Evolutionary conservation across 2,888 invertebrate species (phyloP).

Genomic region (Rhopalosiphum nymphaeae): DNA sequence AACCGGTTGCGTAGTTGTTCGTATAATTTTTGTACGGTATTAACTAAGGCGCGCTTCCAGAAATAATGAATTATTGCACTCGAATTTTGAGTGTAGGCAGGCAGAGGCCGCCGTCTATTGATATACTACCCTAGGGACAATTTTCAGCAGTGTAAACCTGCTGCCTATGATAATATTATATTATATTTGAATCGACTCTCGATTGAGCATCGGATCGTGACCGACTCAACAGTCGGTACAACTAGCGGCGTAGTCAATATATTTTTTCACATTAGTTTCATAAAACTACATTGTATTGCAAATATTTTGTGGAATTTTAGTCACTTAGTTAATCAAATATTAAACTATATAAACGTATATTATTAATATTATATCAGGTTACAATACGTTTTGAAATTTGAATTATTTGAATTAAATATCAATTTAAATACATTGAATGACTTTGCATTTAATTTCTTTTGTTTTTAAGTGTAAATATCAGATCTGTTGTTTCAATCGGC

Average conservation of each 20-base stretch:
- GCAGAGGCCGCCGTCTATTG: background rate
- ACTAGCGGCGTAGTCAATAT: background rate
- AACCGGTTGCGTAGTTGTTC: conserved; percentile 18
- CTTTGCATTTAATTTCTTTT: conserved; percentile 21
- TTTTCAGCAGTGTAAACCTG: background rate
- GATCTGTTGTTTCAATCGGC: conserved; percentile 15
- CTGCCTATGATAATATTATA: background rate
- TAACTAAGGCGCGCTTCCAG: background rate
- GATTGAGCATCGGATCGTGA: background rate
- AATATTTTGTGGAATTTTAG: background rate
- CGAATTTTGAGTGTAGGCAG: background rate
- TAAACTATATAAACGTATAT: background rate
- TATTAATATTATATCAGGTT: background rate
- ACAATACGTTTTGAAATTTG: background rate
- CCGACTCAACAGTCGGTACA: too few relatives aligned
- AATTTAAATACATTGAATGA: conserved; percentile 13
- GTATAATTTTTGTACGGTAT: background rate
- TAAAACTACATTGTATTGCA: background rate
- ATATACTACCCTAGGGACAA: background rate
- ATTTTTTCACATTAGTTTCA: background rate
- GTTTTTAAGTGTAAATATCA: conserved; percentile 16
- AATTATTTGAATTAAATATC: background rate
- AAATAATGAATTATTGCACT: background rate
- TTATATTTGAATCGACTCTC: background rate
- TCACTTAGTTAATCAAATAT: background rate